phyloP scores from a whole-genome alignment of 2,797 vertebrate species.

The Notamacropus eugenii region DNA sequence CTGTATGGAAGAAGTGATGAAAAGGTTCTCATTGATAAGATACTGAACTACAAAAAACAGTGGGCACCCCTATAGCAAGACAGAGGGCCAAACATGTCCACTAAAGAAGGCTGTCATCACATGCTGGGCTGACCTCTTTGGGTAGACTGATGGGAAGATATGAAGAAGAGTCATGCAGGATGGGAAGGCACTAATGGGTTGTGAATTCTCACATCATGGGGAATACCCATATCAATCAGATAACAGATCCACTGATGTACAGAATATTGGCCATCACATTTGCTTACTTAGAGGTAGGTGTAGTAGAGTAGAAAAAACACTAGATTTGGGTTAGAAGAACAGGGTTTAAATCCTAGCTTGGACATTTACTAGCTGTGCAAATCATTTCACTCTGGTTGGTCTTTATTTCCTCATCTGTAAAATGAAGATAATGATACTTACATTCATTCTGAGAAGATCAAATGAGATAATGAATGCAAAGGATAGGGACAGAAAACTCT shows the following conservation, averaged over 20 bases:
- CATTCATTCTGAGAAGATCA: not conserved
- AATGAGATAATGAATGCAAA: not conserved
- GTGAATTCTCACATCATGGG: not conserved
- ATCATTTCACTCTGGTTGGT: not conserved
- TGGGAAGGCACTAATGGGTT: not conserved
- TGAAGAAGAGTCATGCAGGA: not conserved
- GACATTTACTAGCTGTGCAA: not conserved
- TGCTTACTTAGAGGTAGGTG: too few species aligned
- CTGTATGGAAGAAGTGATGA: not conserved
- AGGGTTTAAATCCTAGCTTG: not conserved
- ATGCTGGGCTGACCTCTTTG: not conserved
- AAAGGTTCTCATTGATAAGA: not conserved
- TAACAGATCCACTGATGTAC: not conserved
- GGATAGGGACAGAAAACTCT: not conserved
- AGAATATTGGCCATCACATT: not conserved
- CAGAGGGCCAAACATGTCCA: not conserved
- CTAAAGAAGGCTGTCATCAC: not conserved
- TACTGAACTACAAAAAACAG: not conserved
- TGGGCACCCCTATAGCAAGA: not conserved
- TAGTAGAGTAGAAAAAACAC: fast-evolving
- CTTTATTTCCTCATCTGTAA: not conserved
- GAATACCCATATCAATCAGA: not conserved
- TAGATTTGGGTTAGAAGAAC: not conserved
- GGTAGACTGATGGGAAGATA: not conserved
- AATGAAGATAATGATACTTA: not conserved